Evolutionary conservation across 2,113 vertebrate species (phyloP).

Genomic region (Glareola pratincola): DNA sequence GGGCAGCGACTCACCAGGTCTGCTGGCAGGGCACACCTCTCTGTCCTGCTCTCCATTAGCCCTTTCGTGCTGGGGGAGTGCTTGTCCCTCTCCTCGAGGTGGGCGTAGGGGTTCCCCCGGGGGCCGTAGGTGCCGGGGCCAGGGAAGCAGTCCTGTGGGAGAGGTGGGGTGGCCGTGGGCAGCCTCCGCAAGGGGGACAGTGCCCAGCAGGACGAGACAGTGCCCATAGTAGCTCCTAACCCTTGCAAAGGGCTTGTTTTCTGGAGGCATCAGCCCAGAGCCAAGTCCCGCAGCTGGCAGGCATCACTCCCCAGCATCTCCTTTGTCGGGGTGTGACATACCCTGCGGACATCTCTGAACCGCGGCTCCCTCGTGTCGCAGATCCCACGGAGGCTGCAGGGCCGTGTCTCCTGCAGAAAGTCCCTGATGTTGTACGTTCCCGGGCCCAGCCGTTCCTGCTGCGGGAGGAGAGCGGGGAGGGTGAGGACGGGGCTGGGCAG

Average conservation of each 20-base stretch:
- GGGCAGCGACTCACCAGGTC: background rate
- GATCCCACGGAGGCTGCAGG: conserved; percentile 63
- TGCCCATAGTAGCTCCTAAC: background rate
- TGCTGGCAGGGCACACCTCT: background rate
- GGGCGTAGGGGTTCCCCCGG: conserved; percentile 64
- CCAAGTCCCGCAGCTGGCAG: fast-evolving
- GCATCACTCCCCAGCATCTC: background rate
- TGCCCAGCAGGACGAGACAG: background rate
- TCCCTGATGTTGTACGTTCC: conserved; percentile 68
- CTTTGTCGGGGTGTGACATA: background rate
- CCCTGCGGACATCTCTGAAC: conserved; percentile 61
- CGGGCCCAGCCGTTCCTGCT: conserved; percentile 70
- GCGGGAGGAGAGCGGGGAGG: background rate
- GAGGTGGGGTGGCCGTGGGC: background rate
- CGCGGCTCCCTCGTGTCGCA: conserved; percentile 66
- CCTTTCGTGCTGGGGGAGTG: background rate
- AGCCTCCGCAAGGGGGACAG: background rate
- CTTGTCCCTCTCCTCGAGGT: conserved; percentile 55
- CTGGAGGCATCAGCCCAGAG: fast-evolving
- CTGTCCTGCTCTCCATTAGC: conserved; percentile 50
- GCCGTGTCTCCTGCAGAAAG: conserved; percentile 66
- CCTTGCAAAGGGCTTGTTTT: background rate
- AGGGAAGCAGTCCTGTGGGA: conserved; percentile 63
- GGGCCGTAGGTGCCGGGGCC: conserved; percentile 74
- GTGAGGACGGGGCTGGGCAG: background rate